These are phyloP conservation scores for Urocolius indicus DNA, from an alignment of 2,113 vertebrate genomes.

Conservation along the genomic window DNA sequence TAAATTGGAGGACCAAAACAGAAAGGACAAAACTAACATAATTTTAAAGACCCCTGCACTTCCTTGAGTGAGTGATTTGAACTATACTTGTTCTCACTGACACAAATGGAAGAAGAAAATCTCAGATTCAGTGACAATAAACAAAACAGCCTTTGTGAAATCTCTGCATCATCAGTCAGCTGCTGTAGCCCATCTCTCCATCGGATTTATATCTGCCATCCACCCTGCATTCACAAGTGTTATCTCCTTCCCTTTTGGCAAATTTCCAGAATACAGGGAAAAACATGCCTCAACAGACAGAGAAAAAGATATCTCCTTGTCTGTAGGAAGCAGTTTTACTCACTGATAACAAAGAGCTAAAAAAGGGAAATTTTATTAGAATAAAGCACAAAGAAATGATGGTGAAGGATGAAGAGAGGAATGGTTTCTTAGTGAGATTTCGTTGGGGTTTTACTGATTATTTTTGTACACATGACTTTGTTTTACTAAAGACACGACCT, in stretches of 20 bases:
- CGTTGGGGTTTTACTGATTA: background rate
- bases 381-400: background rate
- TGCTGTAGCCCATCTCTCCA: background rate
- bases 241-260: constrained; percentile 38
- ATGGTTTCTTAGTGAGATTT: background rate
- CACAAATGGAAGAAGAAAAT: background rate
- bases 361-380: background rate
- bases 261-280: constrained; percentile 23
- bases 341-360: background rate
- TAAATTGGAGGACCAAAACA: background rate
- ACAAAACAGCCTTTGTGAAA: constrained; percentile 9
- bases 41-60: background rate
- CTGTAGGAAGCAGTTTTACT: constrained; percentile 18
- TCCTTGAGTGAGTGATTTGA: background rate
- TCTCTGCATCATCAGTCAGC: background rate
- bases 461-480: background rate
- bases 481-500: background rate
- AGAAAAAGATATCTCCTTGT: background rate
- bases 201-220: background rate
- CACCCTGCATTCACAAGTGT: background rate
- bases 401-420: background rate
- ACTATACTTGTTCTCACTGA: background rate
- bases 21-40: background rate
- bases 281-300: background rate
- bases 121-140: background rate